Evolutionary conservation across 2,113 vertebrate species (phyloP).

Genomic region (Nibea albiflora): DNA sequence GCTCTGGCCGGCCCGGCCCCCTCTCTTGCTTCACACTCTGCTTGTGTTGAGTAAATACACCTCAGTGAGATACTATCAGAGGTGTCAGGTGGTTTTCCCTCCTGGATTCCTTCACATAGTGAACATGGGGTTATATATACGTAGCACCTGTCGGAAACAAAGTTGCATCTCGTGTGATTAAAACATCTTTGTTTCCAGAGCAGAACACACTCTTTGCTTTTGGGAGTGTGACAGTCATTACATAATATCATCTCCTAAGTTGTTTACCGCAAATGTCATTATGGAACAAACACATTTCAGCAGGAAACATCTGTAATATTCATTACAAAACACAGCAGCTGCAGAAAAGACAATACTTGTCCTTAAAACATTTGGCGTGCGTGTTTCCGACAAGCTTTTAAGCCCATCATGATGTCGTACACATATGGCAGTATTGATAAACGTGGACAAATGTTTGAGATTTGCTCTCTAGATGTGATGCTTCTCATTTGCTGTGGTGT

Average conservation of each 20-base stretch:
- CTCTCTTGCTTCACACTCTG: conserved; percentile 32
- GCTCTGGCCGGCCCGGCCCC: conserved; percentile 15
- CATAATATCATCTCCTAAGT: conserved; percentile 19
- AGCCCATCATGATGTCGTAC: conserved; percentile 34
- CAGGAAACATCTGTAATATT: conserved; percentile 70
- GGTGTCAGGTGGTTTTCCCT: conserved; percentile 64
- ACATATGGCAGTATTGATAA: conserved; percentile 62
- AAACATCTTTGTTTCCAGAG: not conserved
- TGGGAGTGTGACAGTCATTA: not conserved
- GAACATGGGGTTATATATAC: conserved; percentile 4
- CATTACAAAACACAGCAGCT: conserved; percentile 56
- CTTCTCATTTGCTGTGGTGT: conserved; percentile 62
- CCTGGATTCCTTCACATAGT: conserved; percentile 46
- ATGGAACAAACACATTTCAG: conserved; percentile 43
- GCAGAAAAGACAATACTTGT: conserved; percentile 55
- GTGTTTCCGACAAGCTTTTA: conserved; percentile 42
- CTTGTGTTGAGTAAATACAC: conserved; percentile 67
- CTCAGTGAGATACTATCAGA: conserved; percentile 58
- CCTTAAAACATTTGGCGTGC: conserved; percentile 34
- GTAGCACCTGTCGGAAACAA: conserved; percentile 49
- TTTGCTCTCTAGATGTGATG: conserved; percentile 45
- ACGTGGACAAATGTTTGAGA: conserved; percentile 62
- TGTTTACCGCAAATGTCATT: conserved; percentile 35
- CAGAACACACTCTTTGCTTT: not conserved
- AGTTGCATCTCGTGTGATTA: conserved; percentile 4